Percentiles rank a stretch among this genome's conserved stretches.
These are phyloP conservation scores for Haplochromis burtoni DNA, from an alignment of 2,113 vertebrate genomes.

Conservation along the genomic window DNA sequence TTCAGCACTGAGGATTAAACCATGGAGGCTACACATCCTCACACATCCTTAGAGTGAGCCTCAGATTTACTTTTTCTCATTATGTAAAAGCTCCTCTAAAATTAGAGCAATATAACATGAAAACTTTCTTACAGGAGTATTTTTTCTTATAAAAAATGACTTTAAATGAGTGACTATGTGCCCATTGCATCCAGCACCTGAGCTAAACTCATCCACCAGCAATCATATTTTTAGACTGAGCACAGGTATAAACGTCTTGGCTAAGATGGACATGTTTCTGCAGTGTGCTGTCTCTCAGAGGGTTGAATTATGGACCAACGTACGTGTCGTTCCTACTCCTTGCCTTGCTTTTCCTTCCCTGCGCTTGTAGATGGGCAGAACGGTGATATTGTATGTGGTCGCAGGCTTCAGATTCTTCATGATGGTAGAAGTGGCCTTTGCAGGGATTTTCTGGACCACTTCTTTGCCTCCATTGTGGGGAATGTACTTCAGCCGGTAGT, in stretches of 20 bases:
- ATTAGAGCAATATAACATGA: neutral
- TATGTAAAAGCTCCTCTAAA: neutral
- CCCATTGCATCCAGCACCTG: too few relatives aligned
- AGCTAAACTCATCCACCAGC: neutral
- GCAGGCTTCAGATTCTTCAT: slow-evolving; percentile 79
- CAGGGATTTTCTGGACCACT: slow-evolving; percentile 72
- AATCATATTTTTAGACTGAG: neutral
- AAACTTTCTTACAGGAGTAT: too few relatives aligned
- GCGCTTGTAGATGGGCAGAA: slow-evolving; percentile 84
- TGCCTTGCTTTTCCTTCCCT: slow-evolving; percentile 91
- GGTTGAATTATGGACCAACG: slow-evolving; percentile 70
- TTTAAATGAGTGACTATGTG: too few relatives aligned
- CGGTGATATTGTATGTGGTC: slow-evolving; percentile 82
- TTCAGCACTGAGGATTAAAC: neutral
- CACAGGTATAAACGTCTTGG: neutral
- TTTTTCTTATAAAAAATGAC: too few relatives aligned
- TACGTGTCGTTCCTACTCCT: slow-evolving; percentile 96
- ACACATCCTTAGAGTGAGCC: neutral
- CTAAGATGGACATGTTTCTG: neutral
- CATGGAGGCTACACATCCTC: neutral
- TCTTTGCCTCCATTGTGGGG: slow-evolving; percentile 74
- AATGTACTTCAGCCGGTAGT: slow-evolving; percentile 83
- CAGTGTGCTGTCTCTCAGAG: slow-evolving; percentile 40
- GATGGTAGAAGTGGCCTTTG: slow-evolving; percentile 68
- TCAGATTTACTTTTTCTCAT: neutral